phyloP scores from a whole-genome alignment of 23 tunicate genomes.

The Phallusia fumigata region DNA sequence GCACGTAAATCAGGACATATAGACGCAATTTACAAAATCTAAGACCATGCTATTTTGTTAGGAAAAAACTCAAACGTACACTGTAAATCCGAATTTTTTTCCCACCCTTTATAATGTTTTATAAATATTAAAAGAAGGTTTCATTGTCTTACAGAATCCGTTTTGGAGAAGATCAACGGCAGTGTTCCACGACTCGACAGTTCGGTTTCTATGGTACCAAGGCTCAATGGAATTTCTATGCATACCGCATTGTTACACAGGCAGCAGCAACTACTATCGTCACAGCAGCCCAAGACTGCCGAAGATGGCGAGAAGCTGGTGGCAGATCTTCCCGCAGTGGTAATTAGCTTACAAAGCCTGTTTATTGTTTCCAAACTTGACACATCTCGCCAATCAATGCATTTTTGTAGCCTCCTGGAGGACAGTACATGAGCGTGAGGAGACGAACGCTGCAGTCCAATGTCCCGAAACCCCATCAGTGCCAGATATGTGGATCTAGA shows the following conservation, averaged over 20 bases:
- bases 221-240: slow-evolving; percentile 29
- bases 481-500: slow-evolving; percentile 96
- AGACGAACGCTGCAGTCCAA: slow-evolving; percentile 89
- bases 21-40: no score
- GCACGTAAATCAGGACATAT: no score
- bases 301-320: slow-evolving; percentile 31
- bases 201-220: slow-evolving; percentile 41
- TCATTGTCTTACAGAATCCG: slow-evolving; percentile 9
- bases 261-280: slow-evolving; percentile 44
- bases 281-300: slow-evolving; percentile 35
- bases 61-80: no score
- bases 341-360: slow-evolving; percentile 17
- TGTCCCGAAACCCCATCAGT: slow-evolving; percentile 96
- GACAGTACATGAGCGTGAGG: slow-evolving; percentile 92
- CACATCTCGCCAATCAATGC: no score
- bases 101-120: no score
- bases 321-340: slow-evolving; percentile 71
- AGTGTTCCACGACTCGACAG: slow-evolving; percentile 18
- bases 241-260: slow-evolving; percentile 59
- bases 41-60: no score
- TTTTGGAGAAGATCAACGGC: slow-evolving; percentile 14
- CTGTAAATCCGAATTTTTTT: no score
- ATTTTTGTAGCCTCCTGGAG: slow-evolving; percentile 76
- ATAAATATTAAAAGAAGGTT: no score
- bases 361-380: background rate